phyloP scores from a whole-genome alignment of 1,140 invertebrate species.

The Pseudomyrmex pallidus region DNA sequence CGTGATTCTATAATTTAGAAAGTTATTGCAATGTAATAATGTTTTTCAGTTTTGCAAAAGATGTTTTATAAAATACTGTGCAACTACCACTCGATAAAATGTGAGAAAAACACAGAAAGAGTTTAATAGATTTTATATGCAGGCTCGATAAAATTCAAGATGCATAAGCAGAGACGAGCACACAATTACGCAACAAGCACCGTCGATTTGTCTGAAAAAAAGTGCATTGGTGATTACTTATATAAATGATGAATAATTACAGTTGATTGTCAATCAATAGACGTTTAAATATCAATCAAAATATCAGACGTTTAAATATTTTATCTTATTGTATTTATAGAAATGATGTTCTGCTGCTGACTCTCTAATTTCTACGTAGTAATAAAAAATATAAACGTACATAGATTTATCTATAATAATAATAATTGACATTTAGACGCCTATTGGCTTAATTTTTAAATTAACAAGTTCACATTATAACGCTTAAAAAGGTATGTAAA shows the following conservation, averaged over 20 bases:
- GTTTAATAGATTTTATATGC: neutral
- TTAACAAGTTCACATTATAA: conserved; percentile 38
- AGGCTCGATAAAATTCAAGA: neutral
- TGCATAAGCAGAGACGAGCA: conserved; percentile 8
- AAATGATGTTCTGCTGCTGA: conserved; percentile 7
- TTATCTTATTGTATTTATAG: neutral
- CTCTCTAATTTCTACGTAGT: neutral
- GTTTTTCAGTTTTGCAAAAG: neutral
- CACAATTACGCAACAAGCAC: conserved; percentile 15
- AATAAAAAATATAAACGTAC: neutral
- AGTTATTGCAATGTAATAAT: conserved; percentile 39
- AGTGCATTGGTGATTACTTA: conserved; percentile 38
- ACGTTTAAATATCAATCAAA: conserved; percentile 42
- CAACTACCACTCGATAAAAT: conserved; percentile 8
- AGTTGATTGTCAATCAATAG: conserved; percentile 11
- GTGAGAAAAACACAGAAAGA: conserved; percentile 6
- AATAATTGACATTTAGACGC: conserved; percentile 41
- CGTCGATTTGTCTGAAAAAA: conserved; percentile 7
- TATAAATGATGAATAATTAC: conserved; percentile 34
- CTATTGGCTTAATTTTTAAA: conserved; percentile 8
- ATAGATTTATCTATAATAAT: neutral
- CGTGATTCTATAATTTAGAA: neutral
- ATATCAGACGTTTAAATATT: neutral
- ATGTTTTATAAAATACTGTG: conserved; percentile 10
- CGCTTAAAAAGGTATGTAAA: conserved; percentile 11